Evolutionary conservation across 1,140 invertebrate genomes (phyloP), one percentile per base, ranked within the genome.

Genomic region (Calliphora vicina): DNA sequence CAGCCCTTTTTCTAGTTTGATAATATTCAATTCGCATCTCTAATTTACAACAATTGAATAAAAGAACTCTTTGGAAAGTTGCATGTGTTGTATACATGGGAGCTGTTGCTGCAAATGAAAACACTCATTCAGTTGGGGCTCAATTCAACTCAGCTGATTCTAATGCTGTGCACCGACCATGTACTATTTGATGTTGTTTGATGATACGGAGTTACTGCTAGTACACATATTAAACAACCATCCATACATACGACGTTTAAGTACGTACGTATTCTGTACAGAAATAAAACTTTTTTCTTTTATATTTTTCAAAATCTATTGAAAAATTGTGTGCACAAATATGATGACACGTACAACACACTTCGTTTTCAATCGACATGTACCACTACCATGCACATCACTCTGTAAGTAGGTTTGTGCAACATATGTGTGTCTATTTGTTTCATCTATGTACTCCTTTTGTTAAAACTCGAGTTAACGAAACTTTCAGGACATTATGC

Each of bases 301-400:
- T 15, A 17, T 42, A 42, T 29, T 74, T 78, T 74, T 45, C 8
- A 35, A 2, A 17, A 35, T 45, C 35, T 45, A 78, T 25, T 78
- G 35, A 78, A 78, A 78, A 78, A 78, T 45, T 78, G 35, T 78
- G 27, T 43, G 35, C 74, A 45, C 74, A 78, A 78, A 78, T 45
- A 43, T 78, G 74, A 78, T 78, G 74, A 78, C 74, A 78, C 43
- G 74, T 78, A 43, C 74, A 78, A 43, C 23, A 45, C n/a, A 67
- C 61, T 23, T 25, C 61, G 9, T 67, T 23, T 50, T 50, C 45
- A 50, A 50, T 50, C 45, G 45, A 50, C 45, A 50, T 50, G 3
- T 50, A 50, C 35, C 35, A 35, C 35, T 35, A 0, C 5, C 35
- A 35, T 35, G 5, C 35, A 35, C 35, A 35, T 35, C 35, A n/a